Percentiles rank a stretch among this genome's conserved stretches.
Conservation (phyloP, 2,888 invertebrate species). For the Agrochola macilenta region DNA sequence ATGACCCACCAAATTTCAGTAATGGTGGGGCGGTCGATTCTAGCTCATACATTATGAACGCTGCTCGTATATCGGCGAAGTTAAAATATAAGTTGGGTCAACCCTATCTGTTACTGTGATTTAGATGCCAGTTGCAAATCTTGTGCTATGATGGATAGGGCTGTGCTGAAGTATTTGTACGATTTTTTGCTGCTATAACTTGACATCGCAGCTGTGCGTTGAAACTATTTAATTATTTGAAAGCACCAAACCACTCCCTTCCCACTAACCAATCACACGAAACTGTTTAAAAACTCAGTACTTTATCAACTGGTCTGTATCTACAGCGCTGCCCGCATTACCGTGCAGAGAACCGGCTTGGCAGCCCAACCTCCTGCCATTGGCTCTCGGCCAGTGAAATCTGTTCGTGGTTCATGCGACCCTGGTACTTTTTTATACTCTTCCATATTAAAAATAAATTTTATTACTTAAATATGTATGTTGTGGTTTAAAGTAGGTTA, state of each 20-base stretch:
- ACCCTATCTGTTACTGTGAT: conserved; percentile 61
- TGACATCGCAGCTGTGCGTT: neutral
- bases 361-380: conserved; percentile 69
- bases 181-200: neutral
- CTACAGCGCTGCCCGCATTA: conserved; percentile 72
- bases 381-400: conserved; percentile 64
- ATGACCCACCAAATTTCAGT: conserved; percentile 72
- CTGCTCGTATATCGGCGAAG: conserved; percentile 68
- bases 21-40: conserved; percentile 71
- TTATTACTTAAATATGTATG: conserved; percentile 63
- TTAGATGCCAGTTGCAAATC: conserved; percentile 48
- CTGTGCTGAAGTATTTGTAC: conserved; percentile 4
- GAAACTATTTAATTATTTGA: conserved; percentile 13
- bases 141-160: conserved; percentile 45
- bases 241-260: conserved; percentile 2
- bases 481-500: conserved; percentile 52
- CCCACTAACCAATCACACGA: conserved; percentile 38
- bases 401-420: conserved; percentile 59
- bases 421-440: conserved; percentile 68
- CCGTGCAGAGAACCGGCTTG: conserved; percentile 70
- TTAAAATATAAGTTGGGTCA: conserved; percentile 73
- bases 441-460: conserved; percentile 68
- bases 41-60: conserved; percentile 74
- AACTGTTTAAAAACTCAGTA: conserved; percentile 56
- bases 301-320: conserved; percentile 64